Evolutionary conservation across 2,797 vertebrate species (phyloP), one percentile per base, ranked within the genome.

Genomic region (Oryzias dopingdopingensis): DNA sequence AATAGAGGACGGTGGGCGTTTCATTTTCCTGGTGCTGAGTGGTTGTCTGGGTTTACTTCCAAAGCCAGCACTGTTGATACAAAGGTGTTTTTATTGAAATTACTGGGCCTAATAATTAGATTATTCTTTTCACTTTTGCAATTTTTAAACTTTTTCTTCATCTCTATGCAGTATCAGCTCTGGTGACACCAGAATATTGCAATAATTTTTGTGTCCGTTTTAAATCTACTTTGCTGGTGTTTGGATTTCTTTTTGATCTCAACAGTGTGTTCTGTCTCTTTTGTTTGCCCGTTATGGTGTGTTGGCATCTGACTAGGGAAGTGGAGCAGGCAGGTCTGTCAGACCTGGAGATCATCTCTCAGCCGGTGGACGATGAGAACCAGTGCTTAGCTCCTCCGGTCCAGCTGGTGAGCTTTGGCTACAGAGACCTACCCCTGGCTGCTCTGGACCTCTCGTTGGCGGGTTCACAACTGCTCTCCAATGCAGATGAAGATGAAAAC

Each of bases 311-410:
- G 52, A 65, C 62, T 59, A 89, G 86, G 65, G 83, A 79, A 55
- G 67, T 70, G 79, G 80, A 84, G 72, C 91, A 91, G 89, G 85
- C 89, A 0, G 81, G 91, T 71, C 79, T 93, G 85, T 92, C 94
- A 0, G 94, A 96, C 88, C 90, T 96, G 76, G 95, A 96, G 89
- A 93, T 95, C 72, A 95, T 96, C 90, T 96, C 95, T 4, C 94
- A 95, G 17, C 94, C 94, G 70, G 90, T 94, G 47, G 95, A 96
- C 48, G 94, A 96, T 74, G 94, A 95, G 59, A 92, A 91, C 82
- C 93, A 92, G 86, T 92, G 90, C 79, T 70, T 92, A 63, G 92
- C 92, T 57, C 93, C 93, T 56, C 93, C 93, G 0, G 91, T 92
- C 52, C 94, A 93, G 76, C 92, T 96, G 77, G 90, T 94, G 80